Evolutionary conservation across 2,113 vertebrate genomes (phyloP), one percentile per base, ranked within the genome.

Genomic region (Pyxicephalus adspersus): DNA sequence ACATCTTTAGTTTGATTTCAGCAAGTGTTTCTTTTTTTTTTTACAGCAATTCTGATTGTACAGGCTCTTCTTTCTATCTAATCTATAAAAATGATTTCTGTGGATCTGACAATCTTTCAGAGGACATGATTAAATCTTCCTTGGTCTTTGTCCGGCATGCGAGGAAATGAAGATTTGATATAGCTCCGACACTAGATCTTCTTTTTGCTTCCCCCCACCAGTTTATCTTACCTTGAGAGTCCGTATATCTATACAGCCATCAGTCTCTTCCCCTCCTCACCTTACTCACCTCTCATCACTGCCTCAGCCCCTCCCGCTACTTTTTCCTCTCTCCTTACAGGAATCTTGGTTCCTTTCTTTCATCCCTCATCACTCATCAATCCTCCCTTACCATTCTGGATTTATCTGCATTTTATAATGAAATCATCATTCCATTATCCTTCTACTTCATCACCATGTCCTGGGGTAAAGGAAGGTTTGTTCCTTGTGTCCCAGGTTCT

Each of bases 361-460:
- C 18, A 57, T 45, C 38, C 38, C 38, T 45, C 38, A 50, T 68
- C 80, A 34, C 52, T 57, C 57, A 67, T 57, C 57, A 38, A 58
- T 64, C 18, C 57, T 3, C 50, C 45, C 19, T 15, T 51, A 23
- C 16, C 17, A 20, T 11, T n/a, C 64, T 67, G 23, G n/a, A 23
- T 75, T 66, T 75, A 82, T 66, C 61, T 82, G 64, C 61, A 50
- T 38, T 66, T 55, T 34, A 74, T 82, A 82, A 82, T 82, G 45
- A 74, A 82, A 82, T 82, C 70, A 75, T 66, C 58, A 52, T 66
- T 82, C 80, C 80, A 82, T 82, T 82, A 75, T 51, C 61, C 71
- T 38, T 31, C 58, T 34, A 54, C 20, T 75, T 29, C 66, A 81
- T 75, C 51, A 75, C 29, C n/a, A 34, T 81, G 80, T 74, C 58